A percentile compares a stretch with the other conserved stretches of the same genome.
Evolutionary conservation across 2,113 vertebrate species (phyloP).

Genomic region (Amphiprion percula): DNA sequence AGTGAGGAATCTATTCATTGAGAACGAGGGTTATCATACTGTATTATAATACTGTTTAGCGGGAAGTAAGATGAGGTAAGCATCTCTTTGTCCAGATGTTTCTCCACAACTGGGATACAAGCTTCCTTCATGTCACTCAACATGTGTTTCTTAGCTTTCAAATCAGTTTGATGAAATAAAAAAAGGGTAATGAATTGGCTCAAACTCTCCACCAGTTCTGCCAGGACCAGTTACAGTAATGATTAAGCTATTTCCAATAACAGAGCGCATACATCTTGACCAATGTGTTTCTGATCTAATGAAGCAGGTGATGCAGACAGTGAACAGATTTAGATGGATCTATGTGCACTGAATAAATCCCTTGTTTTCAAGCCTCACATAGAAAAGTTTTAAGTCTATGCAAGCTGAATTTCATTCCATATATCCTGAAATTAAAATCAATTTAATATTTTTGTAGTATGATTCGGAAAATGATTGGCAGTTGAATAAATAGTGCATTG

Average conservation of each 20-base stretch:
- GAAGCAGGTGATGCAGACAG: conserved; percentile 36
- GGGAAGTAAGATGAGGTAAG: conserved; percentile 39
- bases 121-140: conserved; percentile 34
- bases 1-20: neutral
- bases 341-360: neutral
- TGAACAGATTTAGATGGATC: conserved; percentile 22
- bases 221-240: conserved; percentile 26
- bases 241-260: conserved; percentile 13
- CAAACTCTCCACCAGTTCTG: neutral
- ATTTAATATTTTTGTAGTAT: too few relatives aligned
- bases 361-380: conserved; percentile 4
- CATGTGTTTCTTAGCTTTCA: conserved; percentile 45
- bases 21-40: neutral
- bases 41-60: neutral
- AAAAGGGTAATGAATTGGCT: conserved; percentile 33
- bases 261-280: neutral
- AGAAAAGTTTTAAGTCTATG: neutral
- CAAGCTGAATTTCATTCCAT: conserved; percentile 9
- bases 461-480: neutral
- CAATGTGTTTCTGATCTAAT: conserved; percentile 26
- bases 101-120: conserved; percentile 6
- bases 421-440: too few relatives aligned
- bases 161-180: conserved; percentile 24
- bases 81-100: conserved; percentile 60
- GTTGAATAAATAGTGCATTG: neutral